These are phyloP conservation scores for Perccottus glenii DNA, from an alignment of 2,113 vertebrate species.

Conservation along the genomic window DNA sequence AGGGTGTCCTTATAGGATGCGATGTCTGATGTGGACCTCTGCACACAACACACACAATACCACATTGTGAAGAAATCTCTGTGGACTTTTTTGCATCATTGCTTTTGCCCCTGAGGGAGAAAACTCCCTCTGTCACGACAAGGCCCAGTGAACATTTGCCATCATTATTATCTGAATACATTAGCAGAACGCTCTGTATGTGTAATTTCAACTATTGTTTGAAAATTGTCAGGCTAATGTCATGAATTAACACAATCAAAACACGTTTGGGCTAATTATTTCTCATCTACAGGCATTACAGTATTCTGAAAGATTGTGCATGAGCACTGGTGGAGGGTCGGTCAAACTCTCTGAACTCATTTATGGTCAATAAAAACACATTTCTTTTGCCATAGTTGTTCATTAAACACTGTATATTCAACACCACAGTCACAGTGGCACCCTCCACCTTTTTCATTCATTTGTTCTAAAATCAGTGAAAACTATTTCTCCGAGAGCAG, in stretches of 20 bases:
- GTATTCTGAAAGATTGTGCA: slow-evolving; percentile 13
- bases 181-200: neutral
- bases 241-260: slow-evolving; percentile 22
- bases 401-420: too few relatives aligned
- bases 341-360: too few relatives aligned
- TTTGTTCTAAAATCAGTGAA: too few relatives aligned
- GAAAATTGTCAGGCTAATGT: neutral
- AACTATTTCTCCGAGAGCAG: too few relatives aligned
- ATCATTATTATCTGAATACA: slow-evolving; percentile 1
- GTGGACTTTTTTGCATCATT: slow-evolving; percentile 33
- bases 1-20: slow-evolving; percentile 25
- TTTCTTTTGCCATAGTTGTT: too few relatives aligned
- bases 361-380: too few relatives aligned
- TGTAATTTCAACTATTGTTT: neutral
- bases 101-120: slow-evolving; percentile 27
- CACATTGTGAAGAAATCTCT: slow-evolving; percentile 30
- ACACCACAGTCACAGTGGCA: too few relatives aligned
- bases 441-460: too few relatives aligned
- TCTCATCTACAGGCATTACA: neutral
- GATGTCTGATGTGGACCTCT: neutral
- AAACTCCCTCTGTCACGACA: slow-evolving; percentile 17
- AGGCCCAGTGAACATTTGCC: slow-evolving; percentile 1
- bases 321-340: too few relatives aligned
- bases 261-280: slow-evolving; percentile 22
- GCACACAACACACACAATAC: neutral